phyloP scores from a whole-genome alignment of 2,888 invertebrate genomes.

The Cheilosia scutellata region DNA sequence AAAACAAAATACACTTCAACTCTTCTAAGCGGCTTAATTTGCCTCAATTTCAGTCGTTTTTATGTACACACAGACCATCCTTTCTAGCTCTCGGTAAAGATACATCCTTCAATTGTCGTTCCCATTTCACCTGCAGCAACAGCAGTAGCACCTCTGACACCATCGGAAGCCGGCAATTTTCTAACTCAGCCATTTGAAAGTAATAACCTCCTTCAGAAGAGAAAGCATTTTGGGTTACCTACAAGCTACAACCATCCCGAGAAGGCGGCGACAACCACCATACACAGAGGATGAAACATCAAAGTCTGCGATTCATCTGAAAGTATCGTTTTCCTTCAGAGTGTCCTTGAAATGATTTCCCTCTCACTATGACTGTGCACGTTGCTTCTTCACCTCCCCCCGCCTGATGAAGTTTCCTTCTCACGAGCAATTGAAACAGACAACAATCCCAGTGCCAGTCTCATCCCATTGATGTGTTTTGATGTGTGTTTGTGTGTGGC shows the following conservation, averaged over 20 bases:
- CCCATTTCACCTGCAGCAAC: slow-evolving; percentile 58
- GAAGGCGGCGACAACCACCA: slow-evolving; percentile 33
- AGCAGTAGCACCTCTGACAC: slow-evolving; percentile 32
- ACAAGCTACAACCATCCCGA: slow-evolving; percentile 11
- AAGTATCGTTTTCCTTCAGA: slow-evolving; percentile 56
- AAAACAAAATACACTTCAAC: slow-evolving; percentile 33
- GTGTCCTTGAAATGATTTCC: slow-evolving; percentile 57
- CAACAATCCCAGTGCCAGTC: slow-evolving; percentile 51
- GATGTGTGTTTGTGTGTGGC: slow-evolving; percentile 28
- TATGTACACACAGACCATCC: slow-evolving; percentile 29
- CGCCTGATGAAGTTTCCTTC: background rate
- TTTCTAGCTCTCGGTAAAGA: background rate
- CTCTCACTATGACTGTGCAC: background rate
- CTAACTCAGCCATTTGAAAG: slow-evolving; percentile 68
- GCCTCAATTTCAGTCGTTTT: slow-evolving; percentile 30
- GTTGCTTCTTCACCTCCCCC: background rate
- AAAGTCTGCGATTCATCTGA: slow-evolving; percentile 63
- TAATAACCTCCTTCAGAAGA: slow-evolving; percentile 50
- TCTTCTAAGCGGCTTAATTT: slow-evolving; percentile 56
- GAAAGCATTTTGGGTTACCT: slow-evolving; percentile 23
- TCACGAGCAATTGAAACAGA: slow-evolving; percentile 37
- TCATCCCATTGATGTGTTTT: background rate
- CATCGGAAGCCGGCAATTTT: slow-evolving; percentile 69
- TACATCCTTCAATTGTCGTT: slow-evolving; percentile 49
- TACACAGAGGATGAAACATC: slow-evolving; percentile 50